phyloP scores from a whole-genome alignment of 2,797 vertebrate genomes.

The Benthosema pterotum region DNA sequence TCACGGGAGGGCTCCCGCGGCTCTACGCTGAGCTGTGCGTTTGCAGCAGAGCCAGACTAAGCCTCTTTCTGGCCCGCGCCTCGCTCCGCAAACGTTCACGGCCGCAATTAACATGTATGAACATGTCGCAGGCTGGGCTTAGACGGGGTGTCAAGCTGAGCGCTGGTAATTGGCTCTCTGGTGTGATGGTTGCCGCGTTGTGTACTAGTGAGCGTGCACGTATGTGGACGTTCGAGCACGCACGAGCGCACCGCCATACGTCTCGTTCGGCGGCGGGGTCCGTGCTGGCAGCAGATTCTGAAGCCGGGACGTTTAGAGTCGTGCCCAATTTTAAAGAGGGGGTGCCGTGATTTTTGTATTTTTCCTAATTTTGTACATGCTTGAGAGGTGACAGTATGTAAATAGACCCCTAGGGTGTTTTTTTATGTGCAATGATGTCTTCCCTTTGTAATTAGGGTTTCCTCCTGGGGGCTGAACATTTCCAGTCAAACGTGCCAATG shows the following conservation, averaged over 20 bases:
- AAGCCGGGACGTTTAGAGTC: too few species aligned
- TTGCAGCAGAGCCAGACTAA: conserved; percentile 52
- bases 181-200: conserved; percentile 43
- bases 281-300: conserved; percentile 36
- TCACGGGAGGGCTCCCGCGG: conserved; percentile 5
- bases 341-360: too few species aligned
- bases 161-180: conserved; percentile 65
- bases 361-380: too few species aligned
- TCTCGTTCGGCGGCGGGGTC: not conserved
- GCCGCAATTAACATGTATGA: conserved; percentile 70
- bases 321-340: too few species aligned
- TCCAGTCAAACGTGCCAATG: too few species aligned
- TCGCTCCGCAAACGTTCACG: conserved; percentile 27
- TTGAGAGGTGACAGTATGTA: too few species aligned
- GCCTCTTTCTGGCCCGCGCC: conserved; percentile 22
- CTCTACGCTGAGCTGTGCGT: conserved; percentile 31
- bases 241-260: not conserved
- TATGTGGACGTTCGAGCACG: not conserved
- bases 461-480: too few species aligned
- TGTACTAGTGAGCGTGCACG: conserved; percentile 18
- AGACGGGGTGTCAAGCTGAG: conserved; percentile 61
- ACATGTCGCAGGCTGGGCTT: conserved; percentile 42
- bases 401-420: too few species aligned
- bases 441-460: too few species aligned
- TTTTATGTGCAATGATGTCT: too few species aligned